phyloP scores from a whole-genome alignment of 1,140 invertebrate species.

The Macrosteles quadrilineatus region DNA sequence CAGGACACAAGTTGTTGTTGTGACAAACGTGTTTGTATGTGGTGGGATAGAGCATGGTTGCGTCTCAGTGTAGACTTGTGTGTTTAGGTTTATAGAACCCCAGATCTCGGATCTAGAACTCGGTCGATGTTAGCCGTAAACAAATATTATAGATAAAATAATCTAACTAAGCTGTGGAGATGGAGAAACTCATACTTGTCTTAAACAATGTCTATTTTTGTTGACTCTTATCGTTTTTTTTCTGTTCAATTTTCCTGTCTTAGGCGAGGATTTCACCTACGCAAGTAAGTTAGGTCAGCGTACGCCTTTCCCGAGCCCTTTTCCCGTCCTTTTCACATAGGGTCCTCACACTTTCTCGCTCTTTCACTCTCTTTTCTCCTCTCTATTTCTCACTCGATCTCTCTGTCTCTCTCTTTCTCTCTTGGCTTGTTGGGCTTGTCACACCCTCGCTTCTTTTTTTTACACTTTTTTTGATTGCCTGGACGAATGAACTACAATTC shows the following conservation, averaged over 20 bases:
- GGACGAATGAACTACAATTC: background rate
- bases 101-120: background rate
- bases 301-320: background rate
- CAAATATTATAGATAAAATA: too few relatives aligned
- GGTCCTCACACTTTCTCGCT: conserved; percentile 20
- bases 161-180: background rate
- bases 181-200: background rate
- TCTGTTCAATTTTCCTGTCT: conserved; percentile 37
- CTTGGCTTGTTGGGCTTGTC: conserved; percentile 26
- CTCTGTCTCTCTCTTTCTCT: conserved; percentile 36
- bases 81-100: background rate
- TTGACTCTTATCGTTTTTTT: conserved; percentile 33
- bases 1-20: too few relatives aligned
- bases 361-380: conserved; percentile 35
- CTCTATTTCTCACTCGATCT: conserved; percentile 35
- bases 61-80: background rate
- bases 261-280: conserved; percentile 47
- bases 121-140: background rate
- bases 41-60: conserved; percentile 6
- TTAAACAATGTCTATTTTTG: conserved; percentile 15
- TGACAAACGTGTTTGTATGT: too few relatives aligned
- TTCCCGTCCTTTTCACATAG: conserved; percentile 5
- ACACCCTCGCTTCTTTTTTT: conserved; percentile 26
- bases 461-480: background rate
- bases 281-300: conserved; percentile 47